Conservation (phyloP, 2,113 vertebrate genomes). For the Baryphthengus martii region DNA sequence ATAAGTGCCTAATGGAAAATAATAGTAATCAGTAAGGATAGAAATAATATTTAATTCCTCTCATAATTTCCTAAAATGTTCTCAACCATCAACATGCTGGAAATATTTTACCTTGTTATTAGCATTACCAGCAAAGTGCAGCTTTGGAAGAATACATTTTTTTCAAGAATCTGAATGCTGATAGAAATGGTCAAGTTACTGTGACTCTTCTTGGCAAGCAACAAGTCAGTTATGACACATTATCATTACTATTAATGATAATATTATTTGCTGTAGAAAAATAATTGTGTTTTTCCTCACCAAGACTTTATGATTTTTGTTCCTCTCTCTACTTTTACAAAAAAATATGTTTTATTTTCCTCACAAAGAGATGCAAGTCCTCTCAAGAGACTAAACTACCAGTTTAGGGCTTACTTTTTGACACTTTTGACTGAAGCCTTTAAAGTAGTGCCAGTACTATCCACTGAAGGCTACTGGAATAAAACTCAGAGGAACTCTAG, state of each 20-base stretch:
- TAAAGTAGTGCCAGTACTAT: neutral
- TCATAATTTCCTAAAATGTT: neutral
- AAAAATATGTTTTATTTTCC: neutral
- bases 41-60: neutral
- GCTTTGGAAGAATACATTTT: neutral
- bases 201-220: neutral
- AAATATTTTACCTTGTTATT: neutral
- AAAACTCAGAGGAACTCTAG: neutral
- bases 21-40: neutral
- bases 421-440: neutral
- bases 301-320: neutral
- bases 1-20: neutral
- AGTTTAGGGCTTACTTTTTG: neutral
- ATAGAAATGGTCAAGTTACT: neutral
- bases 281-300: neutral
- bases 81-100: neutral
- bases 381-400: neutral
- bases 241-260: neutral
- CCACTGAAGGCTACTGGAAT: neutral
- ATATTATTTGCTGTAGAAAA: neutral
- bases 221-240: neutral
- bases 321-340: neutral
- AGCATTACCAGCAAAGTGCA: neutral
- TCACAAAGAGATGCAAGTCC: neutral
- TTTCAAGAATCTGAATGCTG: neutral